phyloP scores from a whole-genome alignment of 2,113 vertebrate species.

The human region GRCh38 chr18:74243501-74244000 shows the following conservation, averaged over 20 bases:
- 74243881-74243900: too few species aligned
- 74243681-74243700: neutral
- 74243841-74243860: too few species aligned
- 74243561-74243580: neutral
- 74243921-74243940: too few species aligned
- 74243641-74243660: too few species aligned
- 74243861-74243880: too few species aligned
- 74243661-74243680: neutral
- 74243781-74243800: too few species aligned
- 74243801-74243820: too few species aligned
- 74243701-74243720: neutral
- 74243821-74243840: too few species aligned
- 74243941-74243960: neutral
- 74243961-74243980: fast-evolving
- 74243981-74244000: neutral
- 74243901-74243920: too few species aligned
- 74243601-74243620: neutral
- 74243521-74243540: neutral
- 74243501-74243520: neutral
- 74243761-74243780: too few species aligned
- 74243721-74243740: too few species aligned
- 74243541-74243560: neutral
- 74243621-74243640: neutral
- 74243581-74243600: neutral
- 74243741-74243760: too few species aligned